Evolutionary conservation across 1,140 invertebrate species (phyloP).

Genomic region (Drosophila truncata): DNA sequence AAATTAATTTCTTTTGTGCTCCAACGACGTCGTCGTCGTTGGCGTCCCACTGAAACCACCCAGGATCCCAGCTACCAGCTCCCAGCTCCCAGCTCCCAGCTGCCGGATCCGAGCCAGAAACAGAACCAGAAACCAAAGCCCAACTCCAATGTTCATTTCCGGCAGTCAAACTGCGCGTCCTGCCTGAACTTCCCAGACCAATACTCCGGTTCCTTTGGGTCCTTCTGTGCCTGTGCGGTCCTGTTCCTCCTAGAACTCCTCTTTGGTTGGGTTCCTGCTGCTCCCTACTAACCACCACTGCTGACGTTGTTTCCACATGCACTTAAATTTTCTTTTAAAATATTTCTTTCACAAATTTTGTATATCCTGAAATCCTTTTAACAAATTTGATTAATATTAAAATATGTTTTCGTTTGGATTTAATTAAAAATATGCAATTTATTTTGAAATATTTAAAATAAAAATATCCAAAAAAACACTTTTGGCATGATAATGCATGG

Average conservation of each 20-base stretch:
- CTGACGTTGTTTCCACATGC: constrained; percentile 12
- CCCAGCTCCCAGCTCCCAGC: constrained; percentile 27
- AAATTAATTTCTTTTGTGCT: constrained; percentile 84
- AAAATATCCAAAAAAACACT: too few relatives aligned
- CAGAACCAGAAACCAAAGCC: constrained; percentile 36
- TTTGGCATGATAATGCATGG: background rate
- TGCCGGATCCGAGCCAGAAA: constrained; percentile 23
- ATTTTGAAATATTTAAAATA: background rate
- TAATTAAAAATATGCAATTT: background rate
- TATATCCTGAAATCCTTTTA: background rate
- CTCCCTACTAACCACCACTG: background rate
- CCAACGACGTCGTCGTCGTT: constrained; percentile 36
- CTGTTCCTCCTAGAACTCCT: constrained; percentile 22
- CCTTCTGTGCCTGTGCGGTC: background rate
- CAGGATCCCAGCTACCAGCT: constrained; percentile 48
- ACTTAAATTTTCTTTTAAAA: background rate
- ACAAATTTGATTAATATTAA: too few relatives aligned
- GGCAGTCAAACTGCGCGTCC: constrained; percentile 81
- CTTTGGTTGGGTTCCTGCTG: constrained; percentile 3
- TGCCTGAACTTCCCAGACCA: constrained; percentile 46
- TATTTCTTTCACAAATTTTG: background rate
- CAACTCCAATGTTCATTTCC: constrained; percentile 81
- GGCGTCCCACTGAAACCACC: constrained; percentile 51
- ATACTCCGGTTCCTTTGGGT: constrained; percentile 7
- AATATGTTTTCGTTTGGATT: too few relatives aligned